Evolutionary conservation across 2,888 invertebrate species (phyloP).

Genomic region (Bellardia pandia): DNA sequence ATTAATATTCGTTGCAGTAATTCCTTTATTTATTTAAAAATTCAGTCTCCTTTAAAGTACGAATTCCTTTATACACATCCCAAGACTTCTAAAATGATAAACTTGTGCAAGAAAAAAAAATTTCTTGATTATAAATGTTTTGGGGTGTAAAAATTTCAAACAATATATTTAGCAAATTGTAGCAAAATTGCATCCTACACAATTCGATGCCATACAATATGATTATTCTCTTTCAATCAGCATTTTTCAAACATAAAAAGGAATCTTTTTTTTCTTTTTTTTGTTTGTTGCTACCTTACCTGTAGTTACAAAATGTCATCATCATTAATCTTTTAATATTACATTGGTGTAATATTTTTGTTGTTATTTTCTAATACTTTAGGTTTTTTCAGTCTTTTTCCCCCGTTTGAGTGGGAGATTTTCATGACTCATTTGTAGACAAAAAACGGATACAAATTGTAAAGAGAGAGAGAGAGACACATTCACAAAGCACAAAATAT

Average conservation of each 20-base stretch:
- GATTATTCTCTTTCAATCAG: conserved; percentile 52
- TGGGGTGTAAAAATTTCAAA: not conserved
- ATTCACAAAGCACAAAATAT: not conserved
- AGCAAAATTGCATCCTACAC: conserved; percentile 10
- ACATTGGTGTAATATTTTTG: conserved; percentile 28
- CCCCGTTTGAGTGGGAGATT: not conserved
- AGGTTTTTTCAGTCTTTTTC: not conserved
- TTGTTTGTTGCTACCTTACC: conserved; percentile 13
- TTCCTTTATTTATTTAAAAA: too few species aligned
- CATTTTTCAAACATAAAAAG: conserved; percentile 22
- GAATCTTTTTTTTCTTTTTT: too few species aligned
- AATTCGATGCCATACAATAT: conserved; percentile 37
- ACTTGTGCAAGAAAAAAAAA: too few species aligned
- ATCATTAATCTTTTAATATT: conserved; percentile 60
- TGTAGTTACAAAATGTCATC: conserved; percentile 53
- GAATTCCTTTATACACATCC: too few species aligned
- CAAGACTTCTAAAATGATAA: too few species aligned
- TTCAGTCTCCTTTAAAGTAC: too few species aligned
- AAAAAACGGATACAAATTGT: conserved; percentile 17
- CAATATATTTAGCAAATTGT: conserved; percentile 9
- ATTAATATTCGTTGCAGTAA: too few species aligned
- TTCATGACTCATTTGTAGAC: conserved; percentile 35
- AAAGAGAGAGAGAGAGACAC: not conserved
- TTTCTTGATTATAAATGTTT: not conserved
- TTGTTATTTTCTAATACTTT: conserved; percentile 27